A percentile compares a stretch with the other conserved stretches of the same genome.
Evolutionary conservation across 2,888 invertebrate species (phyloP).

Genomic region (Caenorhabditis macrosperma): DNA sequence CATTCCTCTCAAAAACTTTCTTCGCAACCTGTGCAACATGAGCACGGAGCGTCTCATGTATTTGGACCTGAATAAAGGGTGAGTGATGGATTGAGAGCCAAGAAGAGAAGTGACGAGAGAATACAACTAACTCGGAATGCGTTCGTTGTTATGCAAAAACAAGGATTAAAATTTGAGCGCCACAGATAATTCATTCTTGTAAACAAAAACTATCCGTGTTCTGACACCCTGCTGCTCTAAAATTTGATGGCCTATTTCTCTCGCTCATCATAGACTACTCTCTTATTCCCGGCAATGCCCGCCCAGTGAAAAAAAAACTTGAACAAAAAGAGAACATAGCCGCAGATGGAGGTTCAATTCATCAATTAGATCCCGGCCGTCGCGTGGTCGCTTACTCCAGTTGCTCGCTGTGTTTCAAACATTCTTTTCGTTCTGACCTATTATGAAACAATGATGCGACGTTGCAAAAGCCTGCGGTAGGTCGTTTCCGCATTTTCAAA

Average conservation of each 20-base stretch:
- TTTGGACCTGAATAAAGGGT: constrained; percentile 59
- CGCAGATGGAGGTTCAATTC: constrained; percentile 50
- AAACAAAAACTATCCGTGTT: constrained; percentile 48
- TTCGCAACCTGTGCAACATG: constrained; percentile 38
- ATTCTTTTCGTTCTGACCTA: constrained; percentile 19
- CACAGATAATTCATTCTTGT: constrained; percentile 48
- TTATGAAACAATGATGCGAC: constrained; percentile 34
- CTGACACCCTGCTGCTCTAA: constrained; percentile 3
- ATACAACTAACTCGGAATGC: constrained; percentile 8
- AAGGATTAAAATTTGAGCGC: constrained; percentile 36
- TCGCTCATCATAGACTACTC: background rate
- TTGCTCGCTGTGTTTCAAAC: background rate
- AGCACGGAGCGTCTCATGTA: constrained; percentile 50
- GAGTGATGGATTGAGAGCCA: background rate
- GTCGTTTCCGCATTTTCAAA: constrained; percentile 12
- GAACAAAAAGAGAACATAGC: constrained; percentile 49
- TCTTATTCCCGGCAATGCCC: constrained; percentile 7
- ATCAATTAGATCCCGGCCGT: constrained; percentile 35
- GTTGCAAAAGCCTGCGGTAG: constrained; percentile 42
- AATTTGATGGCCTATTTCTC: constrained; percentile 6
- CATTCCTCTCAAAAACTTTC: constrained; percentile 41
- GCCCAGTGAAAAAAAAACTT: constrained; percentile 4
- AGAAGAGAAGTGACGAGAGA: background rate
- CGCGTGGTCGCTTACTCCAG: background rate
- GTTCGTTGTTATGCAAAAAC: constrained; percentile 26